phyloP scores from a whole-genome alignment of 2,888 invertebrate genomes.

The Andrena minutula region DNA sequence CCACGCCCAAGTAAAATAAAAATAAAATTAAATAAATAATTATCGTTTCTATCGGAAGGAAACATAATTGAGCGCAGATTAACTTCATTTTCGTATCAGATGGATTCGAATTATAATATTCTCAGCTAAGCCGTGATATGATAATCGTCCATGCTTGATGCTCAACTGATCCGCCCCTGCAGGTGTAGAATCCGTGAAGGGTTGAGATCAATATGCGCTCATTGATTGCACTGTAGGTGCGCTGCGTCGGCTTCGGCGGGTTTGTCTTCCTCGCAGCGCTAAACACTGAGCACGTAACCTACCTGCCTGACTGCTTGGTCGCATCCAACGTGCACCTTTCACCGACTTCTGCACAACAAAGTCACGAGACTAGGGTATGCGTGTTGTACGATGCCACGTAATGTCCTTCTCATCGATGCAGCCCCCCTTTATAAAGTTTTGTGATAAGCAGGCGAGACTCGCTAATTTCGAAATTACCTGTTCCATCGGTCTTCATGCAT shows the following conservation, averaged over 20 bases:
- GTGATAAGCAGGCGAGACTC: constrained; percentile 14
- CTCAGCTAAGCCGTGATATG: neutral
- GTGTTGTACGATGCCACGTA: constrained; percentile 29
- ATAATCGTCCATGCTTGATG: constrained; percentile 29
- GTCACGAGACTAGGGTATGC: constrained; percentile 23
- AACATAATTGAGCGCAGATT: neutral
- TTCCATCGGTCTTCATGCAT: constrained; percentile 9
- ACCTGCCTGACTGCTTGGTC: constrained; percentile 9
- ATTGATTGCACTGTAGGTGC: constrained; percentile 76
- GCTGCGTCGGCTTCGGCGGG: constrained; percentile 64
- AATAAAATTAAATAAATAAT: neutral
- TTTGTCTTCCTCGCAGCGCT: constrained; percentile 52
- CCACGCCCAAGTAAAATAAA: neutral
- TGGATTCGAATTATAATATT: constrained; percentile 14
- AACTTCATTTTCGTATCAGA: neutral
- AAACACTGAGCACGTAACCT: constrained; percentile 43
- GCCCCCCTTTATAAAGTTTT: constrained; percentile 20
- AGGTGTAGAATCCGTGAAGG: constrained; percentile 74
- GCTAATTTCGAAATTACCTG: constrained; percentile 26
- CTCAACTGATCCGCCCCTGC: constrained; percentile 72
- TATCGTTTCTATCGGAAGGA: neutral
- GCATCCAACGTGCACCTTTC: constrained; percentile 30
- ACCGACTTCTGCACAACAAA: constrained; percentile 44
- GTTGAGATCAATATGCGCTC: constrained; percentile 80
- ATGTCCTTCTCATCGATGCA: constrained; percentile 22